These are phyloP conservation scores for Bombus impatiens DNA, from an alignment of 1,140 invertebrate species.

Conservation along the genomic window DNA sequence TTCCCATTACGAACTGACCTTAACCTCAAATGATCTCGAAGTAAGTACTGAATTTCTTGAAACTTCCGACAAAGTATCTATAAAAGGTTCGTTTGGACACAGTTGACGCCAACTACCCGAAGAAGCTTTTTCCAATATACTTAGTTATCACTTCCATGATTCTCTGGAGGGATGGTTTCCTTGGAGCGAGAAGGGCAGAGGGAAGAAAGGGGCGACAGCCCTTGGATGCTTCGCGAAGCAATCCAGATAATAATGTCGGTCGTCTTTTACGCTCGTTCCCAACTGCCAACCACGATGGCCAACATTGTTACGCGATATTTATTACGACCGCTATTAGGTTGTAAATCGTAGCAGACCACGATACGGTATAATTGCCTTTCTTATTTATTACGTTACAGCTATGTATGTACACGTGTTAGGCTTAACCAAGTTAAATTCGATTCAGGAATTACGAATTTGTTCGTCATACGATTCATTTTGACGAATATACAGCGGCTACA, in stretches of 20 bases:
- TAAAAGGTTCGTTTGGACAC: not conserved
- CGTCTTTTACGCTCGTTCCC: not conserved
- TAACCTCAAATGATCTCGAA: not conserved
- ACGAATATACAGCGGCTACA: too few species aligned
- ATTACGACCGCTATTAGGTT: not conserved
- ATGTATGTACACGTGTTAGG: too few species aligned
- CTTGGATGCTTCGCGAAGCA: not conserved
- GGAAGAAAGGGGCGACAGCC: too few species aligned
- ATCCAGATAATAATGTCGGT: not conserved
- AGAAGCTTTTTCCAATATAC: not conserved
- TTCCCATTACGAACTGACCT: not conserved
- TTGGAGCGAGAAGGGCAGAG: not conserved
- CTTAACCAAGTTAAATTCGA: not conserved
- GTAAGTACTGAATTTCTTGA: not conserved
- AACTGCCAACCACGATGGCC: not conserved
- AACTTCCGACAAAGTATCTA: not conserved
- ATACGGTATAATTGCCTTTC: conserved; percentile 11
- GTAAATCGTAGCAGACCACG: conserved; percentile 17
- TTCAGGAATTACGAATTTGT: not conserved
- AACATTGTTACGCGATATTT: conserved; percentile 37
- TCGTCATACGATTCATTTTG: not conserved
- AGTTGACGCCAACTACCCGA: not conserved
- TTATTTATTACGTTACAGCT: not conserved
- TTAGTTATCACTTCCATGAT: not conserved
- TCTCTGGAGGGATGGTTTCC: not conserved